Evolutionary conservation across 2,888 invertebrate genomes (phyloP).

Genomic region (Oegoconia quadripuncta): DNA sequence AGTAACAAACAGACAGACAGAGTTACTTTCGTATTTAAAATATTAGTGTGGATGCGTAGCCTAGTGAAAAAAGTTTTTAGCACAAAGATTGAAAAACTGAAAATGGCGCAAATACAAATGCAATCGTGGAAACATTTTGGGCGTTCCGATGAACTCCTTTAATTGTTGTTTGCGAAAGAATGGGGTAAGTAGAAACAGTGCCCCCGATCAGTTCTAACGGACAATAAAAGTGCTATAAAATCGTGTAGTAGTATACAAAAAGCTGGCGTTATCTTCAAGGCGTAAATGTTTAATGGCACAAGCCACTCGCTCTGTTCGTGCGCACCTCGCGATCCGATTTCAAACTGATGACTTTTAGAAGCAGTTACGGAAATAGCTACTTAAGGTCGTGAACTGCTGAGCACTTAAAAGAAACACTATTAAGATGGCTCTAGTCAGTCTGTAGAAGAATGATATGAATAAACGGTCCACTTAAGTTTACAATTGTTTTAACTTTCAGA

Average conservation of each 20-base stretch:
- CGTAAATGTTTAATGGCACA: slow-evolving; percentile 70
- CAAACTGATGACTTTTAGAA: slow-evolving; percentile 70
- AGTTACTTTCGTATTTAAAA: too few species aligned
- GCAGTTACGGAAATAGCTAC: slow-evolving; percentile 64
- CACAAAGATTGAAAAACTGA: too few species aligned
- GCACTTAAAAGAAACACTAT: slow-evolving; percentile 52
- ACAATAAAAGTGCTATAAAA: slow-evolving; percentile 70
- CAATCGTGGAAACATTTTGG: neutral
- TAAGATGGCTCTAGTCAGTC: neutral
- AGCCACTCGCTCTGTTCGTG: slow-evolving; percentile 46
- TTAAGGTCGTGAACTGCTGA: slow-evolving; percentile 49
- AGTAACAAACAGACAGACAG: too few species aligned
- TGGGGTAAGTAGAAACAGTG: slow-evolving; percentile 45
- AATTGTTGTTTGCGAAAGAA: slow-evolving; percentile 54
- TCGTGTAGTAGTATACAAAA: slow-evolving; percentile 60
- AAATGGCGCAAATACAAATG: too few species aligned
- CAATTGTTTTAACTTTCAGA: too few species aligned
- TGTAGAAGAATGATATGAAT: neutral
- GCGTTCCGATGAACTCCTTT: slow-evolving; percentile 32
- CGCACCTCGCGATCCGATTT: slow-evolving; percentile 60
- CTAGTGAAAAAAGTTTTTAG: too few species aligned
- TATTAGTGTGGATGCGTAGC: too few species aligned
- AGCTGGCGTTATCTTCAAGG: slow-evolving; percentile 63
- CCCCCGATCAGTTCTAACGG: slow-evolving; percentile 53
- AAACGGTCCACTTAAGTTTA: too few species aligned